These are phyloP conservation scores for Carollia perspicillata DNA, from an alignment of 2,113 vertebrate genomes.

Conservation along the genomic window DNA sequence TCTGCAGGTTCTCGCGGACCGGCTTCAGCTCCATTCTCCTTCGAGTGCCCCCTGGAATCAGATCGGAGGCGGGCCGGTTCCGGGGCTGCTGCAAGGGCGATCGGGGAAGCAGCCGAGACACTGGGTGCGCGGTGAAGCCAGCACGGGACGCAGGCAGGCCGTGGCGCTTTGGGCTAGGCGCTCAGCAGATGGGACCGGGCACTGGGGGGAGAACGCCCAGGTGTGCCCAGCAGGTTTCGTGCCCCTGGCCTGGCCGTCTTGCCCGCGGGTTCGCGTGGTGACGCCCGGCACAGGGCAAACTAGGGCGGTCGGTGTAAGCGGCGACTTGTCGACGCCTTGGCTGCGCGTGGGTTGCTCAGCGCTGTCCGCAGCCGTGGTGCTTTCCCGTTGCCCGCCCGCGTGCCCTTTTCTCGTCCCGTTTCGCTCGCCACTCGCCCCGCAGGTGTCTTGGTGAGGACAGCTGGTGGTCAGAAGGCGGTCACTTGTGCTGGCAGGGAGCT, in stretches of 20 bases:
- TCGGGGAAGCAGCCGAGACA: neutral
- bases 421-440: neutral
- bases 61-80: neutral
- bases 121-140: neutral
- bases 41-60: neutral
- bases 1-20: accelerated
- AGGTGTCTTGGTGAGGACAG: neutral
- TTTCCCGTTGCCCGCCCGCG: neutral
- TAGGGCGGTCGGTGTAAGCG: neutral
- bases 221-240: neutral
- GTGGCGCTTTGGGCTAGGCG: neutral
- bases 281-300: neutral
- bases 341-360: neutral
- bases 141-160: neutral
- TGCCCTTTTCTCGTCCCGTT: neutral
- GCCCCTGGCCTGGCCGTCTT: accelerated
- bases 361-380: neutral
- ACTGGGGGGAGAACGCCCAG: neutral
- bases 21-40: neutral
- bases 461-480: neutral
- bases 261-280: neutral
- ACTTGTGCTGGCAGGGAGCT: neutral
- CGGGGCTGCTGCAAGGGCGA: accelerated
- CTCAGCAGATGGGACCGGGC: accelerated
- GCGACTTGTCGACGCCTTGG: neutral